A percentile compares a stretch with the other conserved stretches of the same genome.
Evolutionary conservation across 2,888 invertebrate species (phyloP).

Genomic region (Drosophila paramelanica): DNA sequence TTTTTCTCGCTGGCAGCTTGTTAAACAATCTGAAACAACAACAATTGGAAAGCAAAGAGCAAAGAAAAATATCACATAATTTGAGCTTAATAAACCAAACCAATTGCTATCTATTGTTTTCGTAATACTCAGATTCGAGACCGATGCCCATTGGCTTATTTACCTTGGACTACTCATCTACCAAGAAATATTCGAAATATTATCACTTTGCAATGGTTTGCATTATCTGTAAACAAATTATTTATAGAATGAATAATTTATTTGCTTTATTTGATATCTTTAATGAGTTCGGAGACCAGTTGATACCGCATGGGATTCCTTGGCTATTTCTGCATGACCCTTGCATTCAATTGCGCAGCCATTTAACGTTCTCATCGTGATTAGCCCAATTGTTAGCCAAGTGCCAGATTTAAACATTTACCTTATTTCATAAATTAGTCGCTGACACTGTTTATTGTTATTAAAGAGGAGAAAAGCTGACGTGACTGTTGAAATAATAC

Average conservation of each 20-base stretch:
- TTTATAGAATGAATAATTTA: conserved; percentile 25
- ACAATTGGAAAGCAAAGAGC: background rate
- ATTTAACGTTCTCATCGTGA: conserved; percentile 16
- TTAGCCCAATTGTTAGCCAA: conserved; percentile 18
- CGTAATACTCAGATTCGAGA: too few species aligned
- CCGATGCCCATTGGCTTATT: background rate
- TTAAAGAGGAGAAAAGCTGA: conserved; percentile 15
- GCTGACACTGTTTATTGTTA: conserved; percentile 14
- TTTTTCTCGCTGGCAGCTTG: conserved; percentile 15
- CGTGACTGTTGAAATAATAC: conserved; percentile 20
- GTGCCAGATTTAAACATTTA: conserved; percentile 3
- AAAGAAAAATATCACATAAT: too few species aligned
- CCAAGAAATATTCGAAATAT: background rate
- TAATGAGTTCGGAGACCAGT: conserved; percentile 9
- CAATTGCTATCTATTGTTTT: too few species aligned
- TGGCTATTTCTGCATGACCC: background rate
- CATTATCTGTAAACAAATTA: conserved; percentile 11
- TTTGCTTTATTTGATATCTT: conserved; percentile 20
- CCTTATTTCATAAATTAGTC: conserved; percentile 24
- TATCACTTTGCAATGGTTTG: background rate
- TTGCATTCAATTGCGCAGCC: background rate
- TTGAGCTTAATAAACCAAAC: too few species aligned
- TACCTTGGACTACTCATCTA: background rate
- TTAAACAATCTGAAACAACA: conserved; percentile 26
- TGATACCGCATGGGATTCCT: conserved; percentile 11